Evolutionary conservation across 1,140 invertebrate species (phyloP).

Genomic region (Drosophila arawakana): DNA sequence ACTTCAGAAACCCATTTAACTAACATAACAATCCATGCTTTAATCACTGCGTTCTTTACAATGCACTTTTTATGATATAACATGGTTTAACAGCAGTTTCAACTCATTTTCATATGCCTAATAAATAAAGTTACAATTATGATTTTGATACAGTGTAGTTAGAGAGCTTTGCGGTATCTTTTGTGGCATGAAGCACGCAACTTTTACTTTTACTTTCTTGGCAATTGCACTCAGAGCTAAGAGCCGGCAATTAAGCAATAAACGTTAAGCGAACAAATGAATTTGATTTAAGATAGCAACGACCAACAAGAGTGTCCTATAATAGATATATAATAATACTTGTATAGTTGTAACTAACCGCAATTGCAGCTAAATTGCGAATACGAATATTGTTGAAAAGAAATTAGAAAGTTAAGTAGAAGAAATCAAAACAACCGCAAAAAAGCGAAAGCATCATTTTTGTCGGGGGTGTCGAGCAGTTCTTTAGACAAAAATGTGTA

Average conservation of each 20-base stretch:
- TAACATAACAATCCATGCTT: too few relatives aligned
- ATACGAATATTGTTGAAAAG: conserved; percentile 12
- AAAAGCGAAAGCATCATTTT: conserved; percentile 1
- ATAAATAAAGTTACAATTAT: conserved; percentile 12
- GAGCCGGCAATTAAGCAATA: conserved; percentile 54
- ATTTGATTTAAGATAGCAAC: conserved; percentile 21
- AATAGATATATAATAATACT: conserved; percentile 28
- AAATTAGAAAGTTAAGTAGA: conserved; percentile 72
- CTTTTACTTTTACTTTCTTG: conserved; percentile 69
- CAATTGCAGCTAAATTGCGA: conserved; percentile 53
- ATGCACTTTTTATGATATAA: conserved; percentile 28
- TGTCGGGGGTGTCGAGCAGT: conserved; percentile 33
- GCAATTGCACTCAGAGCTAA: conserved; percentile 36
- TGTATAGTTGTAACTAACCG: conserved; percentile 20
- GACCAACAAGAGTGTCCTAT: conserved; percentile 16
- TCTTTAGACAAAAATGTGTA: conserved; percentile 35
- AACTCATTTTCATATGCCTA: conserved; percentile 4
- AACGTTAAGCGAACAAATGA: conserved; percentile 11
- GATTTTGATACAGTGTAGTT: not conserved
- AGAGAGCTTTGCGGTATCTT: conserved; percentile 16
- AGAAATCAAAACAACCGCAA: conserved; percentile 6
- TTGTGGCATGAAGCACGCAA: conserved; percentile 49
- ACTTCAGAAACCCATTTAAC: too few relatives aligned
- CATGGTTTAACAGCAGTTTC: conserved; percentile 3
- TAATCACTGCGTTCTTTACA: too few relatives aligned